Conservation (phyloP, 2,888 invertebrate genomes). For the Eugnorisma glareosa region DNA sequence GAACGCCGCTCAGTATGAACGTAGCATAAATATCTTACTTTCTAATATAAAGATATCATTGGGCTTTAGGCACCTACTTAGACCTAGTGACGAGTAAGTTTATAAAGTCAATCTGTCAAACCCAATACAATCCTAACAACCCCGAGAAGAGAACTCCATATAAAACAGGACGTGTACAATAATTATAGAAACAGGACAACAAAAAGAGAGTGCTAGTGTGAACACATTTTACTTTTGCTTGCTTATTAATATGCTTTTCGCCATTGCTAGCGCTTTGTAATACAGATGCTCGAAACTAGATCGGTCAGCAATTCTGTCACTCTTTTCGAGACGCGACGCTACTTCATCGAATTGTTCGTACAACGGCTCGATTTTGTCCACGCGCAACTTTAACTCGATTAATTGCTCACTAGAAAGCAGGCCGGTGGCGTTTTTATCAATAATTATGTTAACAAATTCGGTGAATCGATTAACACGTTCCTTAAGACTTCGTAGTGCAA, state of each 20-base stretch:
- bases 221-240: neutral
- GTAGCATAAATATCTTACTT: no score
- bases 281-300: neutral
- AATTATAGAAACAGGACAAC: neutral
- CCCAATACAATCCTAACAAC: no score
- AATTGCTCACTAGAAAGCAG: neutral
- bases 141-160: no score
- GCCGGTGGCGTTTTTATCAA: no score
- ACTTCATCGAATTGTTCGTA: neutral
- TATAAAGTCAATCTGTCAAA: no score
- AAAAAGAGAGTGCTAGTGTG: neutral
- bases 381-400: neutral
- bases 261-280: neutral
- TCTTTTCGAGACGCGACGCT: neutral
- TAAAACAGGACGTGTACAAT: neutral
- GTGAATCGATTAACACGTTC: rapidly evolving
- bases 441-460: neutral
- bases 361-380: neutral
- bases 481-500: rapidly evolving
- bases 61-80: no score
- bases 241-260: neutral
- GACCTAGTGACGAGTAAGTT: no score
- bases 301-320: rapidly evolving
- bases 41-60: no score
- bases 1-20: no score